Conservation (phyloP, 2,113 vertebrate genomes). For the Symphodus melops region DNA sequence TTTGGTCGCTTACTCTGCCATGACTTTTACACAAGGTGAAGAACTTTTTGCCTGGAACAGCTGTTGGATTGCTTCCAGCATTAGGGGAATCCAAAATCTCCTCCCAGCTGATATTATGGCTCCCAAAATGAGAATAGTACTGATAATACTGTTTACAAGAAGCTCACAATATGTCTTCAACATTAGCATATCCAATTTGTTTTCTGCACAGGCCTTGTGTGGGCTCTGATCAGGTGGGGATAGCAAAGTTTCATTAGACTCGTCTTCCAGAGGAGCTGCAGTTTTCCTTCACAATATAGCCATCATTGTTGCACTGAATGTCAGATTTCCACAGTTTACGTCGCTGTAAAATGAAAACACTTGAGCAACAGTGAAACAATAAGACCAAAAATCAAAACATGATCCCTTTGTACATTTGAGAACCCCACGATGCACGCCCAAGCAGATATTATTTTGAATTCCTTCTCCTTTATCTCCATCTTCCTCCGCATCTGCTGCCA, state of each 20-base stretch:
- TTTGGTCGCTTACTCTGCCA: constrained; percentile 27
- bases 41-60: constrained; percentile 7
- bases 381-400: constrained; percentile 69
- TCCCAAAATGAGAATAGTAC: constrained; percentile 24
- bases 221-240: constrained; percentile 33
- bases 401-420: constrained; percentile 54
- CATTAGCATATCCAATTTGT: constrained; percentile 65
- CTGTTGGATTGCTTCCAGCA: constrained; percentile 38
- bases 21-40: constrained; percentile 32
- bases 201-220: constrained; percentile 30
- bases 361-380: constrained; percentile 50
- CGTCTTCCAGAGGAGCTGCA: constrained; percentile 13
- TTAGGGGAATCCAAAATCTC: constrained; percentile 24
- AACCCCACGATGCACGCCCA: constrained; percentile 67
- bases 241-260: constrained; percentile 36
- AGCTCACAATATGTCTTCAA: constrained; percentile 30
- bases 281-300: neutral
- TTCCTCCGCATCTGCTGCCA: constrained; percentile 76
- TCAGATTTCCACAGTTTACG: constrained; percentile 44
- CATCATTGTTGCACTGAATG: constrained; percentile 22
- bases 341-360: constrained; percentile 46
- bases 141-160: constrained; percentile 46
- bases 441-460: constrained; percentile 81
- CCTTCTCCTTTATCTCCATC: constrained; percentile 75
- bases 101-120: constrained; percentile 26